These are phyloP conservation scores for Lemur catta DNA, from an alignment of 2,797 vertebrate genomes.

Conservation along the genomic window DNA sequence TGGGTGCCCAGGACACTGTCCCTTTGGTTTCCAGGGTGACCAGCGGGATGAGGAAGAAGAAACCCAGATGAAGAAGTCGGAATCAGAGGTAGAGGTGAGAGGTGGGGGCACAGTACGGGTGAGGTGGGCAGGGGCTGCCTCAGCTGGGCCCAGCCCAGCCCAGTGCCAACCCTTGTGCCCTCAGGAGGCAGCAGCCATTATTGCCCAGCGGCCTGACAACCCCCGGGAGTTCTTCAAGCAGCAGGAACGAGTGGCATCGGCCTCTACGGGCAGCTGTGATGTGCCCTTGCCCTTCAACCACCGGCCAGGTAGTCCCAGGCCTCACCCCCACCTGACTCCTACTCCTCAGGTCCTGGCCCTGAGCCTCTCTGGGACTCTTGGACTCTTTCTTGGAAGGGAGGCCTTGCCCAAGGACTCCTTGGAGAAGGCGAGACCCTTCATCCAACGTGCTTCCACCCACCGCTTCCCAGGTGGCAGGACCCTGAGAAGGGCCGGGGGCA, in stretches of 20 bases:
- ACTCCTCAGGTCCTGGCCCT: constrained; percentile 23
- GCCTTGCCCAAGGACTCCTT: constrained; percentile 57
- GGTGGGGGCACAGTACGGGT: background rate
- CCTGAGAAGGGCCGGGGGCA: background rate
- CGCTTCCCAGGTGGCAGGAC: constrained; percentile 21
- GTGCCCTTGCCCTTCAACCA: constrained; percentile 88
- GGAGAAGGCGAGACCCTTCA: constrained; percentile 57
- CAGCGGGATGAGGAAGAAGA: constrained; percentile 89
- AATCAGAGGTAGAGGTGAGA: constrained; percentile 95
- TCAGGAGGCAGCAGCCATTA: constrained; percentile 97
- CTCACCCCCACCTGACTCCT: background rate
- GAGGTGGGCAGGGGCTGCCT: background rate
- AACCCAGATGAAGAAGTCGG: constrained; percentile 91
- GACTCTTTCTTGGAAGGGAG: constrained; percentile 48
- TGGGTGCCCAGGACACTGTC: background rate
- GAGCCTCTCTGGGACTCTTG: constrained; percentile 44
- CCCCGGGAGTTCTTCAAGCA: constrained; percentile 97
- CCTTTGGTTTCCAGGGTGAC: constrained; percentile 86
- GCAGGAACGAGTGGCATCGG: constrained; percentile 90
- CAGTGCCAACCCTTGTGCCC: background rate
- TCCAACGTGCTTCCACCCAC: background rate
- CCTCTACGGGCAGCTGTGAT: constrained; percentile 88
- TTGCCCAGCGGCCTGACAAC: constrained; percentile 95
- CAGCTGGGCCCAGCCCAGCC: fast-evolving
- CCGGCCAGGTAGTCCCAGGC: constrained; percentile 89